A percentile compares a stretch with the other conserved stretches of the same genome.
phyloP scores from a whole-genome alignment of 92 coral and sea anemone species.

The Umimayanthus kanabou region DNA sequence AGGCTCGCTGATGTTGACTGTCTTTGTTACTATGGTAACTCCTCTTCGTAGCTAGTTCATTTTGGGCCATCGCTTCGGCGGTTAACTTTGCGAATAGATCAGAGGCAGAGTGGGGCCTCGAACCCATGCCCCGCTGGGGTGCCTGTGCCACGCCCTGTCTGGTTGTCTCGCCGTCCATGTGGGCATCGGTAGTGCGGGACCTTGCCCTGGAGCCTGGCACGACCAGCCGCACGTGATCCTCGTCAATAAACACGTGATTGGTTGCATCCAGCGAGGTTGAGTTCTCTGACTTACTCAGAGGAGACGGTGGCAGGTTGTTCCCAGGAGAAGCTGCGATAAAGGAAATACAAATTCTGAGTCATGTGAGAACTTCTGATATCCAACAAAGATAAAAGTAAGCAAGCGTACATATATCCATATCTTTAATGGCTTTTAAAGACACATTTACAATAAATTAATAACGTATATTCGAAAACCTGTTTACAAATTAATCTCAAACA shows the following conservation, averaged over 20 bases:
- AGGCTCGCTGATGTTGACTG: conserved; percentile 10
- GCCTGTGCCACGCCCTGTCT: background rate
- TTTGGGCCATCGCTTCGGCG: conserved; percentile 26
- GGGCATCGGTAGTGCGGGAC: conserved; percentile 28
- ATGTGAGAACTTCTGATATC: background rate
- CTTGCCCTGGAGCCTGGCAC: conserved; percentile 20
- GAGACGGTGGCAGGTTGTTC: conserved; percentile 34
- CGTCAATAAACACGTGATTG: background rate
- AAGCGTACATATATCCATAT: background rate
- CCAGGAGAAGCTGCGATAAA: conserved; percentile 37
- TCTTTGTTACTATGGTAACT: background rate
- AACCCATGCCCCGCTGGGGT: conserved; percentile 7
- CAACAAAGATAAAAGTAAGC: background rate
- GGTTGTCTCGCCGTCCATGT: background rate
- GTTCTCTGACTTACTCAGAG: conserved; percentile 15
- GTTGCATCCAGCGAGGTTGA: background rate
- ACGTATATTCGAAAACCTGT: no score
- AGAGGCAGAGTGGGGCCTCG: conserved; percentile 31
- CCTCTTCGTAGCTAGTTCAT: conserved; percentile 20
- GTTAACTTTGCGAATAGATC: conserved; percentile 29
- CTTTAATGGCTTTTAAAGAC: no score
- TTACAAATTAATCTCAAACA: no score
- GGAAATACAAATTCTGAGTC: background rate
- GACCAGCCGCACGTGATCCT: background rate
- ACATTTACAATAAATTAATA: no score